Base-by-base conservation (phyloP, 1,140 invertebrate genomes). In the Drosophila murphyi region DNA sequence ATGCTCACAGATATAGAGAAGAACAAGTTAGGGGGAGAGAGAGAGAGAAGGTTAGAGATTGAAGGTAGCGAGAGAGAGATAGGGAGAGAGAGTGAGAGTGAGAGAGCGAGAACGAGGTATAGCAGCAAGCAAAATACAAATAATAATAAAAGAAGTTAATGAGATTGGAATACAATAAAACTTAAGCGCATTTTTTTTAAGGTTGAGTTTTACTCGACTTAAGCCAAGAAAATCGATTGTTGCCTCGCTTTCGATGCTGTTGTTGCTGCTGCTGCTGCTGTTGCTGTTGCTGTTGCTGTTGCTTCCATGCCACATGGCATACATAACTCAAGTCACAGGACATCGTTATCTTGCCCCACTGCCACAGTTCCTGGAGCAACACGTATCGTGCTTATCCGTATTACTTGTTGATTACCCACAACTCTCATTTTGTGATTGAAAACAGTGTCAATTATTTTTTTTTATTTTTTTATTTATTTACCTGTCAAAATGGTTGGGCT, bases 101-200 rank as follows among this genome's bases (percentile, higher is more conserved):
- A 10, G 51, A 12, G 12, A 4, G 52, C 28, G 35, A 12, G 45
- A 28, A 37, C 54, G 5, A 34, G 10, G 29, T 3, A n/a, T 45
- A 29, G 41, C 12, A 48, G 56, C 50, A 29, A 67, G 64, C 68
- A 72, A 67, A 77, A 85, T 70, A 86, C 78, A 86, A 86, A 86
- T 86, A 86, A 86, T 86, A 86, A 86, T 86, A 86, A 86, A 86
- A 86, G 82, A 86, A 86, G 82, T 86, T 86, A 86, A 87, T 87
- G 82, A 87, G 78, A 87, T 87, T 87, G 82, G 78, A 82, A 87
- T 87, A 86, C 82, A 87, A 87, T 87, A 87, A 81, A 87, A 87
- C 82, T 81, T 86, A 87, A 86, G 82, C 82, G 76, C 55, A 20
- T 20, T 76, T 86, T 86, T 56, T 86, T 80, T 76, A 76, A 83